Percentiles rank a stretch among this genome's conserved stretches.
phyloP scores from a whole-genome alignment of 1,140 invertebrate species.

The Drosophila chauvacae region DNA sequence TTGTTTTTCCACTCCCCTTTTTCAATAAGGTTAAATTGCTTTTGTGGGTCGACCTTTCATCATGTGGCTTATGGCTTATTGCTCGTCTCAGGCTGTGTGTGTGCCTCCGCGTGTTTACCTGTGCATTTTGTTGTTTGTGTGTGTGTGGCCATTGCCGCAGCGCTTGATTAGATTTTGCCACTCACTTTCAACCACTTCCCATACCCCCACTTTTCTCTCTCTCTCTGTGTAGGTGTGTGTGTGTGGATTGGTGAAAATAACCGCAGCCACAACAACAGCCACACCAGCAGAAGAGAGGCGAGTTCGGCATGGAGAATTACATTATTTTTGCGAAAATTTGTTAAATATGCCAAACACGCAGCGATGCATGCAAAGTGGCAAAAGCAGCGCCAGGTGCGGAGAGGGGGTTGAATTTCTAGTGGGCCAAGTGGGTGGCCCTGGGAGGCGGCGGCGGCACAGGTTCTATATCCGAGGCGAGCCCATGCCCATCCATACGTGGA shows the following conservation, averaged over 20 bases:
- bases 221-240: not conserved
- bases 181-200: constrained; percentile 18
- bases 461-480: constrained; percentile 39
- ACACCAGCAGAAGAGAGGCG: constrained; percentile 29
- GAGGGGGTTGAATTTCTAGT: not conserved
- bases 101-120: constrained; percentile 2
- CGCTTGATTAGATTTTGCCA: constrained; percentile 81
- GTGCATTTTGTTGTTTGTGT: constrained; percentile 61
- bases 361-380: constrained; percentile 80
- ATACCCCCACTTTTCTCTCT: constrained; percentile 6
- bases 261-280: constrained; percentile 59
- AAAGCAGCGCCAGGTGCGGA: constrained; percentile 26
- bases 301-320: constrained; percentile 50
- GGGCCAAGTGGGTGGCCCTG: not conserved
- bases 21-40: constrained; percentile 27
- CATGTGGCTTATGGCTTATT: constrained; percentile 32
- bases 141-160: constrained; percentile 59
- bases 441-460: not conserved
- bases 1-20: not conserved
- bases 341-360: constrained; percentile 83
- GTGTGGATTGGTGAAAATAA: constrained; percentile 43
- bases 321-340: constrained; percentile 83
- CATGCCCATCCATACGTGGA: constrained; percentile 76
- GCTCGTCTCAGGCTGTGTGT: constrained; percentile 1
- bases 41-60: constrained; percentile 18